These are phyloP conservation scores for Dicyrtomina minuta DNA, from an alignment of 2,888 invertebrate species.

Conservation along the genomic window DNA sequence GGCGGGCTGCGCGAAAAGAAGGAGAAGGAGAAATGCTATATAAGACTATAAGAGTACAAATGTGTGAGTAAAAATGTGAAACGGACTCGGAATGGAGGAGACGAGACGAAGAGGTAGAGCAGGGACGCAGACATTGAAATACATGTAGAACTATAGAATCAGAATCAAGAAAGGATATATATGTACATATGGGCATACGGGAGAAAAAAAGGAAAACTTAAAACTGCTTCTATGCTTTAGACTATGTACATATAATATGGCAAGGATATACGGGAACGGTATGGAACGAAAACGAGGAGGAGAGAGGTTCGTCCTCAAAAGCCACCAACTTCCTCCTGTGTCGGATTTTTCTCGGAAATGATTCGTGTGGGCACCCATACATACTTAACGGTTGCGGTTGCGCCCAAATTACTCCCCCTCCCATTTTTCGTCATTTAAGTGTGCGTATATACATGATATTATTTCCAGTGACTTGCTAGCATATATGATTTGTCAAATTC, in stretches of 20 bases:
- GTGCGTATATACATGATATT: too few species aligned
- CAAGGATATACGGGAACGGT: not conserved
- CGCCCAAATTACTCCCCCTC: constrained; percentile 9
- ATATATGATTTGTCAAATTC: too few species aligned
- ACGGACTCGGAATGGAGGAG: too few species aligned
- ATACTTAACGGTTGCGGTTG: constrained; percentile 24
- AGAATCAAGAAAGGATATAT: too few species aligned
- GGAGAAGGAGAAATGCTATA: too few species aligned
- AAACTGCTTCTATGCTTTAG: not conserved
- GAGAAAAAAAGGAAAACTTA: not conserved
- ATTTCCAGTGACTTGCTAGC: too few species aligned
- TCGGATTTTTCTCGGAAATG: constrained; percentile 28
- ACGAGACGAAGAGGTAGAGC: not conserved
- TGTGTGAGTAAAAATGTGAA: not conserved
- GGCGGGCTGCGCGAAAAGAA: too few species aligned
- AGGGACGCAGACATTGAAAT: not conserved
- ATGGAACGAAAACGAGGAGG: not conserved
- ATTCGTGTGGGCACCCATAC: constrained; percentile 27
- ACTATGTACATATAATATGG: not conserved
- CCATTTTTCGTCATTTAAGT: not conserved
- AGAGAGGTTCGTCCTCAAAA: too few species aligned
- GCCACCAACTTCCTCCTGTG: constrained; percentile 32
- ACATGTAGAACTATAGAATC: too few species aligned
- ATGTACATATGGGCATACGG: too few species aligned
- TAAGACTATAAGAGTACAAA: too few species aligned